These are phyloP conservation scores for Scortum barcoo DNA, from an alignment of 2,113 vertebrate species.

Conservation along the genomic window DNA sequence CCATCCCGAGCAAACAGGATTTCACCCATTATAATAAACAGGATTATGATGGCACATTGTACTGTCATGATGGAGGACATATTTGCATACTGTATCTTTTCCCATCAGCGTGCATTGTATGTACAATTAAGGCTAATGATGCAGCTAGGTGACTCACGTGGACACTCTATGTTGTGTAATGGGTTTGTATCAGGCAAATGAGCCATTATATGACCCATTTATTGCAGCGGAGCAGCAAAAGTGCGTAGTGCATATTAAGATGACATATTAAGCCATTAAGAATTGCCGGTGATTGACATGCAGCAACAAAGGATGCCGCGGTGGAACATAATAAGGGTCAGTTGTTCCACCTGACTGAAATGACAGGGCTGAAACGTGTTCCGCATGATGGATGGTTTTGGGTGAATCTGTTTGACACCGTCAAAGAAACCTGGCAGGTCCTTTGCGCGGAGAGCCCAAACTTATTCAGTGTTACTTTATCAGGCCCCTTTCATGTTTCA, in stretches of 20 bases:
- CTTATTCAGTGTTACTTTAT: slow-evolving; percentile 69
- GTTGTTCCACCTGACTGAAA: slow-evolving; percentile 59
- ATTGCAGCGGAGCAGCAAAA: slow-evolving; percentile 37
- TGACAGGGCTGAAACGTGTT: slow-evolving; percentile 41
- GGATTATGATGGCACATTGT: slow-evolving; percentile 54
- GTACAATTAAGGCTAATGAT: slow-evolving; percentile 67
- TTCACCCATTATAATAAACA: slow-evolving; percentile 44
- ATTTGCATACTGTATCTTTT: slow-evolving; percentile 60
- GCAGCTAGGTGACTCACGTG: slow-evolving; percentile 47
- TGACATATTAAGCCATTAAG: slow-evolving; percentile 73
- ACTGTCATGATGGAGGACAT: slow-evolving; percentile 57
- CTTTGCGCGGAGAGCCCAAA: slow-evolving; percentile 52
- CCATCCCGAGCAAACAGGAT: slow-evolving; percentile 50
- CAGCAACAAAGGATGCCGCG: slow-evolving; percentile 68
- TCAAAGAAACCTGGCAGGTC: slow-evolving; percentile 63
- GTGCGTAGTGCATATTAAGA: slow-evolving; percentile 63
- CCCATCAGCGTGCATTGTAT: slow-evolving; percentile 41
- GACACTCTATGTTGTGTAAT: slow-evolving; percentile 52
- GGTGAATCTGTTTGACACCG: slow-evolving; percentile 75
- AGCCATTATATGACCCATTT: slow-evolving; percentile 67
- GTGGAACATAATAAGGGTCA: slow-evolving; percentile 71
- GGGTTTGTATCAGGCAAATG: slow-evolving; percentile 58
- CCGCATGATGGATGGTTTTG: slow-evolving; percentile 73
- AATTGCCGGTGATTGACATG: slow-evolving; percentile 72
- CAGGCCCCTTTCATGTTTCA: slow-evolving; percentile 73